phyloP scores from a whole-genome alignment of 2,888 invertebrate genomes.

The Polydrusus pterygomalis region DNA sequence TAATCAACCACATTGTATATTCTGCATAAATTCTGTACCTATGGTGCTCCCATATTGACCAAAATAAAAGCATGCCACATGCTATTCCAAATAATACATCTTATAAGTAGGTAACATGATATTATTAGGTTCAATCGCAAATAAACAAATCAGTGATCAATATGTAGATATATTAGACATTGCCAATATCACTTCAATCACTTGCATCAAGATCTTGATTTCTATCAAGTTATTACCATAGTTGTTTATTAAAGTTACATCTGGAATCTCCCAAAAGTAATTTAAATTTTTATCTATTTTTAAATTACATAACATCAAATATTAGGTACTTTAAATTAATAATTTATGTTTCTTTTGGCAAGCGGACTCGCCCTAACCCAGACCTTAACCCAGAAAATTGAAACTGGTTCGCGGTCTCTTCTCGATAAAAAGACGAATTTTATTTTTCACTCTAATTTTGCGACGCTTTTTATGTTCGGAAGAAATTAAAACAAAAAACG shows the following conservation, averaged over 20 bases:
- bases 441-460: background rate
- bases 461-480: too few relatives aligned
- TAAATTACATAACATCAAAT: conserved; percentile 18
- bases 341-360: conserved; percentile 34
- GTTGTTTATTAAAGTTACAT: background rate
- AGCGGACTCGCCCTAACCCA: conserved; percentile 66
- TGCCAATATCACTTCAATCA: background rate
- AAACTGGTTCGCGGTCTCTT: conserved; percentile 67
- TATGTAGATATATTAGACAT: too few relatives aligned
- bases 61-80: too few relatives aligned
- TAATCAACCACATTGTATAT: too few relatives aligned
- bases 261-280: conserved; percentile 10
- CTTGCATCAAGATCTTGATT: background rate
- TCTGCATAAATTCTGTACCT: too few relatives aligned
- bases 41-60: too few relatives aligned
- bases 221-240: background rate
- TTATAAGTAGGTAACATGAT: background rate
- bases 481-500: too few relatives aligned
- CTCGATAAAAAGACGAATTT: conserved; percentile 22
- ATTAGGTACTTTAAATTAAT: conserved; percentile 27
- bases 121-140: background rate
- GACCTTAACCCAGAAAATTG: conserved; percentile 68
- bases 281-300: conserved; percentile 15
- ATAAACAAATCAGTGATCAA: background rate
- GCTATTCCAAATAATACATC: background rate